Evolutionary conservation across 2,888 invertebrate genomes (phyloP).

Genomic region (Mylabris sibirica): DNA sequence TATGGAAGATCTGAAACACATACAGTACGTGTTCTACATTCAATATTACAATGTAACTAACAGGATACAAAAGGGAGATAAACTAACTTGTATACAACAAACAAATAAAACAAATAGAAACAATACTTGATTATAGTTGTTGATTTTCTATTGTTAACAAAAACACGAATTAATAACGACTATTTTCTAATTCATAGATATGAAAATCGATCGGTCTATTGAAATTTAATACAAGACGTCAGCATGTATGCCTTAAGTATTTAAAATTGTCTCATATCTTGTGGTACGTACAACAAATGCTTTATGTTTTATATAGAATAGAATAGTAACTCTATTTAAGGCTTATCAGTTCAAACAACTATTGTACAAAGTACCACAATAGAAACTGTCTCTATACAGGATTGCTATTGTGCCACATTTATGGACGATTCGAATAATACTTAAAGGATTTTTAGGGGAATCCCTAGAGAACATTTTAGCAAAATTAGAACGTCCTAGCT

Average conservation of each 20-base stretch:
- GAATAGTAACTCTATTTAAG: neutral
- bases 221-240: too few species aligned
- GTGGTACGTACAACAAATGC: neutral
- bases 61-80: neutral
- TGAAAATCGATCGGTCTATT: neutral
- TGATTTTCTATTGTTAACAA: neutral
- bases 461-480: too few species aligned
- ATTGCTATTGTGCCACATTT: too few species aligned
- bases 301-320: neutral
- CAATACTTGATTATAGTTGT: neutral
- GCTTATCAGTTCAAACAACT: slow-evolving; percentile 11
- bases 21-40: slow-evolving; percentile 3
- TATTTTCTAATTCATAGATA: neutral
- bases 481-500: too few species aligned
- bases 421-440: too few species aligned
- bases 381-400: neutral
- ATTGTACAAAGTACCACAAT: neutral
- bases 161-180: neutral
- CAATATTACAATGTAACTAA: neutral
- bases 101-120: slow-evolving; percentile 1
- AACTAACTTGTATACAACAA: neutral
- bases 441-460: too few species aligned
- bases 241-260: neutral
- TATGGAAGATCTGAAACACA: neutral
- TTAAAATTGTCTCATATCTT: neutral